A percentile compares a stretch with the other conserved stretches of the same genome.
These are phyloP conservation scores for Coregonus sp. DNA, from an alignment of 2,797 vertebrate species.

Conservation along the genomic window DNA sequence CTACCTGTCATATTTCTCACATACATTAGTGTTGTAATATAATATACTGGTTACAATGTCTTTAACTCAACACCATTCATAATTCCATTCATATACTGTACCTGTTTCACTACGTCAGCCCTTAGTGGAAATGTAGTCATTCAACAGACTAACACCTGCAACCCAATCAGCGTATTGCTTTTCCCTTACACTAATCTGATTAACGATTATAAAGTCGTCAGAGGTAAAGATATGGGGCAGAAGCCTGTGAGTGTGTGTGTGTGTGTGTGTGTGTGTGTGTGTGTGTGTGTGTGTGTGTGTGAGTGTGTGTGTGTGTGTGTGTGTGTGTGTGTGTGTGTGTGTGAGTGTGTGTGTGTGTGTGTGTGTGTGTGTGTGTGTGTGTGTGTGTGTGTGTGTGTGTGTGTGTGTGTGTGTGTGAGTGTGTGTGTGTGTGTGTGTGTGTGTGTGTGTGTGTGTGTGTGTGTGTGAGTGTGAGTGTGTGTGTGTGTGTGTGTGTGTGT, in stretches of 20 bases:
- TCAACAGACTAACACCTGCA: constrained; percentile 17
- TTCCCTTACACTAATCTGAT: constrained; percentile 53
- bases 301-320: too few relatives aligned
- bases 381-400: too few relatives aligned
- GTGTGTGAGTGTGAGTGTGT: too few relatives aligned
- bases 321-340: too few relatives aligned
- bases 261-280: constrained; percentile 4
- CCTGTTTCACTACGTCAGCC: not conserved
- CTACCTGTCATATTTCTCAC: too few relatives aligned
- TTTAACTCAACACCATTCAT: too few relatives aligned
- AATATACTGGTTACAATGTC: not conserved
- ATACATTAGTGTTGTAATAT: not conserved
- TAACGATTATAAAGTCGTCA: constrained; percentile 54
- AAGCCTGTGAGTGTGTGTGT: not conserved
- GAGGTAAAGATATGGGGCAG: constrained; percentile 29
- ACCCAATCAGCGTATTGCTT: constrained; percentile 18
- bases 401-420: too few relatives aligned
- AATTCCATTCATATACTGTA: not conserved
- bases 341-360: too few relatives aligned
- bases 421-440: too few relatives aligned
- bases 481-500: not conserved
- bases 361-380: too few relatives aligned
- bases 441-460: too few relatives aligned
- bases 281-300: not conserved
- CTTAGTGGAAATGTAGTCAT: not conserved